These are phyloP conservation scores for Geophilus truncorum DNA, from an alignment of 2,888 invertebrate genomes.

Conservation along the genomic window DNA sequence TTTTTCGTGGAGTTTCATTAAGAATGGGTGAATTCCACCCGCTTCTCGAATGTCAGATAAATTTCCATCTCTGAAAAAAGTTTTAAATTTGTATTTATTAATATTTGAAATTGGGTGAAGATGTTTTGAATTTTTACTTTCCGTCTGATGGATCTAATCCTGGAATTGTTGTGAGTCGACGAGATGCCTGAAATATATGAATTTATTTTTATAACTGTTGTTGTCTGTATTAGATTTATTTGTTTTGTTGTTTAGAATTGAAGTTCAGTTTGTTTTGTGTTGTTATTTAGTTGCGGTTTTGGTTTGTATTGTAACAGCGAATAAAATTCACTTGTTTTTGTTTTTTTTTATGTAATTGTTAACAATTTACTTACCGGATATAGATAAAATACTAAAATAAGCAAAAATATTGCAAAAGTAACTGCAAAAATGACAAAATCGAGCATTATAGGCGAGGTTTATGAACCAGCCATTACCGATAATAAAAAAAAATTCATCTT, in stretches of 20 bases:
- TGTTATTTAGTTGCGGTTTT: too few relatives aligned
- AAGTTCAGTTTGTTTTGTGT: too few relatives aligned
- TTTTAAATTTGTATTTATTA: too few relatives aligned
- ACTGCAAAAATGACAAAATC: conserved; percentile 39
- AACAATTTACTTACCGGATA: conserved; percentile 39
- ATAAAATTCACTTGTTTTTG: too few relatives aligned
- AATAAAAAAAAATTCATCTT: too few relatives aligned
- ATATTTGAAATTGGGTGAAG: too few relatives aligned
- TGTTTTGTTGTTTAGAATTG: neutral
- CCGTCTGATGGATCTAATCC: conserved; percentile 48
- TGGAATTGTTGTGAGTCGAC: conserved; percentile 47
- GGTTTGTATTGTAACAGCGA: too few relatives aligned
- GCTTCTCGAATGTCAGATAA: conserved; percentile 46
- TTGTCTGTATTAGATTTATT: neutral
- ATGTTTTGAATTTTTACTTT: conserved; percentile 47
- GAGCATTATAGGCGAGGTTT: too few relatives aligned
- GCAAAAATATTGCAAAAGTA: conserved; percentile 37
- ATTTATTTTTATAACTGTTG: too few relatives aligned
- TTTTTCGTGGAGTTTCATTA: conserved; percentile 45
- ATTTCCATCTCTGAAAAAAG: conserved; percentile 49
- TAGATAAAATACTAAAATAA: conserved; percentile 37
- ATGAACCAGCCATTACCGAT: too few relatives aligned
- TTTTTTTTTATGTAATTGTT: too few relatives aligned
- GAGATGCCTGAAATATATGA: conserved; percentile 41
- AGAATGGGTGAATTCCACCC: conserved; percentile 49